These are phyloP conservation scores for Agonum fuliginosum DNA, from an alignment of 2,888 invertebrate species.

Conservation along the genomic window DNA sequence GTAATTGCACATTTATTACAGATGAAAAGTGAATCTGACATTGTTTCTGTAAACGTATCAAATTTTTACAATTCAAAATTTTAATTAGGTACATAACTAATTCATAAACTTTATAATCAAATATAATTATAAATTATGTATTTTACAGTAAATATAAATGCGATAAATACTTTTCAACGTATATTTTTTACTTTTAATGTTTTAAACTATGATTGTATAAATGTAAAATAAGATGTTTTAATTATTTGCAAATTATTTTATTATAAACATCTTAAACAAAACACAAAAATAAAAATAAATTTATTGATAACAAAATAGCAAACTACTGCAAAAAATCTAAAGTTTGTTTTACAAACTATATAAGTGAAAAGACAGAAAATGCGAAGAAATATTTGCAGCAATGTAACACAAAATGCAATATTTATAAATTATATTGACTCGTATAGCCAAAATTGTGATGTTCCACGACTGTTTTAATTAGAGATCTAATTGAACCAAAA, in stretches of 20 bases:
- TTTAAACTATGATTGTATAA: no score
- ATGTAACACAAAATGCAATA: conserved; percentile 31
- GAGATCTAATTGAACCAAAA: conserved; percentile 21
- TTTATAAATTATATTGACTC: conserved; percentile 2
- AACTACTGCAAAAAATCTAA: conserved; percentile 27
- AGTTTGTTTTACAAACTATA: conserved; percentile 35
- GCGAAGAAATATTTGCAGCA: conserved; percentile 25
- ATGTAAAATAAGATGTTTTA: not conserved
- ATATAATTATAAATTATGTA: conserved; percentile 31
- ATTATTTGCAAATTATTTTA: conserved; percentile 20
- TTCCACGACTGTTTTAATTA: conserved; percentile 29
- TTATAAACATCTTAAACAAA: conserved; percentile 49
- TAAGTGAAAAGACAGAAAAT: conserved; percentile 16
- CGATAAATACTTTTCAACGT: conserved; percentile 32
- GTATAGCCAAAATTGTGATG: conserved; percentile 22
- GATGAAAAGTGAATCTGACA: conserved; percentile 50
- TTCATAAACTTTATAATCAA: conserved; percentile 25
- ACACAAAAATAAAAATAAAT: conserved; percentile 22
- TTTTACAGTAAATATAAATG: conserved; percentile 35
- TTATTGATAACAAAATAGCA: conserved; percentile 21
- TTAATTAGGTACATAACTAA: conserved; percentile 9
- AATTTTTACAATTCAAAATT: conserved; percentile 9
- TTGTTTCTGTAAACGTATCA: conserved; percentile 22
- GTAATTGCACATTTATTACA: conserved; percentile 43
- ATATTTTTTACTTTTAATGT: not conserved